These are phyloP conservation scores for Eueremaeus valkanovi DNA, from an alignment of 2,888 invertebrate genomes.

Conservation along the genomic window DNA sequence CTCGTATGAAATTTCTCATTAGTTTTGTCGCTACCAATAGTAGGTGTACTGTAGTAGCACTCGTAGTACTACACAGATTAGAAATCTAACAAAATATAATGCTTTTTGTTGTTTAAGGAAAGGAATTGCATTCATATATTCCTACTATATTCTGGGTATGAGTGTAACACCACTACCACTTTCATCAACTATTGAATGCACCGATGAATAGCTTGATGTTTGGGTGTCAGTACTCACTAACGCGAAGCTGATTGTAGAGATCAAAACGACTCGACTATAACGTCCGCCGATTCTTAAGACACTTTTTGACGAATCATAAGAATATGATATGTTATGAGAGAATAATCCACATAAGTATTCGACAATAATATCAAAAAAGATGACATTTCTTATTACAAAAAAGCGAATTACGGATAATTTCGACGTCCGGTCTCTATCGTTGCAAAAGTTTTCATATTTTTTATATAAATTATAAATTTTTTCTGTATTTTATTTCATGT, in stretches of 20 bases:
- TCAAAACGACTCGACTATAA: slow-evolving; percentile 35
- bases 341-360: background rate
- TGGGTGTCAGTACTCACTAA: slow-evolving; percentile 30
- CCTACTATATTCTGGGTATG: background rate
- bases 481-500: background rate
- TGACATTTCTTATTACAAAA: slow-evolving; percentile 26
- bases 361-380: slow-evolving; percentile 10
- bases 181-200: slow-evolving; percentile 37
- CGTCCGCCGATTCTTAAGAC: slow-evolving; percentile 26
- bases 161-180: background rate
- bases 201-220: slow-evolving; percentile 27
- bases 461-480: background rate
- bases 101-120: background rate
- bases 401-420: slow-evolving; percentile 36
- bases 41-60: background rate
- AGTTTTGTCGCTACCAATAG: background rate
- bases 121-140: too few species aligned
- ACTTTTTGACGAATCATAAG: background rate
- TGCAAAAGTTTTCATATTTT: background rate
- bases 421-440: slow-evolving; percentile 23
- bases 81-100: background rate
- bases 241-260: slow-evolving; percentile 29
- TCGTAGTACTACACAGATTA: background rate
- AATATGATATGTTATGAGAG: slow-evolving; percentile 1
- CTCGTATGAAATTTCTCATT: slow-evolving; percentile 27